Base-by-base conservation (phyloP, 1,140 invertebrate genomes). In the Ceratina japonica region DNA sequence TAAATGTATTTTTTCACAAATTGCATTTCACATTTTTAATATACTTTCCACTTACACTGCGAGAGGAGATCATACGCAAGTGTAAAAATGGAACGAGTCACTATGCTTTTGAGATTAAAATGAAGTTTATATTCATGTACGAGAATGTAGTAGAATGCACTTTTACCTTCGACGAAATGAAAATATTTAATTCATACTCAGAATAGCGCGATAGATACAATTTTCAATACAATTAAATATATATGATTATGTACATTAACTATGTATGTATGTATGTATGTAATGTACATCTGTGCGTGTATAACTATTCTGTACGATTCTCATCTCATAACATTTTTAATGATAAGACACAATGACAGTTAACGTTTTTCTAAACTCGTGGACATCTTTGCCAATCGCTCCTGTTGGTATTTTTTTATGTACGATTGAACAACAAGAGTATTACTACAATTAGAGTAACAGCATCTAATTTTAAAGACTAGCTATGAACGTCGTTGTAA, bases 1-100 rank as follows among this genome's bases (percentile, higher is more conserved):
- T 85, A 85, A 59, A 82, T 76, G 75, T 82, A 85, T 81, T 85
- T 85, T 85, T 81, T 62, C 83, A 86, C 75, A 49, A 54, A 73
- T 82, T 82, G 72, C 80, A 86, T 86, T 85, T 86, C 59, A 82
- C 71, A 86, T 72, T 85, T 85, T 59, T 77, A 85, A 82, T 61
- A 58, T 59, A 75, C 79, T 86, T 84, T 77, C 65, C 77, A 84
- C 70, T 72, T 24, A 69, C 12, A 75, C 68, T 58, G 44, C 73
- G 44, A 69, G 71, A 84, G 22, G 31, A 63, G 44, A 79, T 64
- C n/a, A 72, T 58, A 84, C 77, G 62, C 66, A 49, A 68, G 66
- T 74, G 49, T 83, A 76, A 83, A 54, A 15, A 61, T 22, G 18
- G 22, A 66, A 51, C 68, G 22, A 58, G 44, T 74, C 80, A 65